Evolutionary conservation across 2,888 invertebrate genomes (phyloP).

Genomic region (Spialia ferax): DNA sequence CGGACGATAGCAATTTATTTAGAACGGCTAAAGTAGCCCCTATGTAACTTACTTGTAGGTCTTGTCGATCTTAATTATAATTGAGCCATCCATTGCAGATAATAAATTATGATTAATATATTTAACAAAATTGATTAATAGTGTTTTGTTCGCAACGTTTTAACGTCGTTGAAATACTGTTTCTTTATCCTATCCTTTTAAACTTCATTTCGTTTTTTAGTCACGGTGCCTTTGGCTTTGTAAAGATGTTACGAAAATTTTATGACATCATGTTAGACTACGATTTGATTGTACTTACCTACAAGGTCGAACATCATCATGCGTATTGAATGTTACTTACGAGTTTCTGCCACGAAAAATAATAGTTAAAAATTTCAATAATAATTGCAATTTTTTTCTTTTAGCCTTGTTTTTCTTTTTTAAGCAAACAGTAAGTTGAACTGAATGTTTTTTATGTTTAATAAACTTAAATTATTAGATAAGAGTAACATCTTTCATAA

Average conservation of each 20-base stretch:
- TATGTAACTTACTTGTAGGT: slow-evolving; percentile 8
- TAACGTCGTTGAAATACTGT: neutral
- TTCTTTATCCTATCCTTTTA: too few relatives aligned
- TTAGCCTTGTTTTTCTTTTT: too few relatives aligned
- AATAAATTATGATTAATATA: too few relatives aligned
- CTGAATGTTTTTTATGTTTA: neutral
- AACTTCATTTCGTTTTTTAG: too few relatives aligned
- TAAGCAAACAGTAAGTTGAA: neutral
- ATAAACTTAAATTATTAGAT: neutral
- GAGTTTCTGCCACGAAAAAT: neutral
- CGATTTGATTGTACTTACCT: neutral
- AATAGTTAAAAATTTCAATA: too few relatives aligned
- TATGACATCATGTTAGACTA: slow-evolving; percentile 17
- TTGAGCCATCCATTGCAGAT: neutral
- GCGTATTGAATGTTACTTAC: neutral
- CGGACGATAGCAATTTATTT: slow-evolving; percentile 29
- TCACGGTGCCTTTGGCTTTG: neutral
- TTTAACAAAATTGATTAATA: too few relatives aligned
- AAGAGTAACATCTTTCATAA: neutral
- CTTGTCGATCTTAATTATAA: slow-evolving; percentile 17
- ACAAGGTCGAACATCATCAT: neutral
- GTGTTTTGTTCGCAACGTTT: neutral
- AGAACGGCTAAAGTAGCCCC: slow-evolving; percentile 16
- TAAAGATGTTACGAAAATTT: slow-evolving; percentile 4
- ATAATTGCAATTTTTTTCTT: neutral